Conservation (phyloP, 2,888 invertebrate species). For the Galerucella pusilla region DNA sequence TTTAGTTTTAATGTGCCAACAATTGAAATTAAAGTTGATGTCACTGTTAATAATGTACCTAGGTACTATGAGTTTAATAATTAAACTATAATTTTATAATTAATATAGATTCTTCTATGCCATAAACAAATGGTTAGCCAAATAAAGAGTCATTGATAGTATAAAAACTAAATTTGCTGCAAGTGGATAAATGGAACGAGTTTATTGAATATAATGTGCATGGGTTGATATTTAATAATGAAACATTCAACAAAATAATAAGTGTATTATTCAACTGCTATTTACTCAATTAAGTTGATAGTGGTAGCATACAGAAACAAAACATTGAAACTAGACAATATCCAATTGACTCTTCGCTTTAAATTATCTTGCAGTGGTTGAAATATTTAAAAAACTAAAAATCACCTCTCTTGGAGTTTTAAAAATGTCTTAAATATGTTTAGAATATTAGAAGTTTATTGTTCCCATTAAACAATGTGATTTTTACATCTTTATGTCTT, state of each 20-base stretch:
- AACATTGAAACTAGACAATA: neutral
- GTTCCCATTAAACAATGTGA: neutral
- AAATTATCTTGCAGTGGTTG: neutral
- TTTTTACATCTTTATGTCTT: neutral
- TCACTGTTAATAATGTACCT: too few species aligned
- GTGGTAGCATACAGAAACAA: too few species aligned
- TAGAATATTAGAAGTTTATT: neutral
- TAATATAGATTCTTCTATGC: neutral
- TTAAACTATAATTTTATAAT: neutral
- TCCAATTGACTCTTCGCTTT: neutral
- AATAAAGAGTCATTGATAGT: conserved; percentile 1
- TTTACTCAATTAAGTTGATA: too few species aligned
- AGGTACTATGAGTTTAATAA: neutral
- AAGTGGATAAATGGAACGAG: neutral
- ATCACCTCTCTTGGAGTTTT: too few species aligned
- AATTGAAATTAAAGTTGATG: too few species aligned
- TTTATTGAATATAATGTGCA: neutral
- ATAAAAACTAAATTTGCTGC: neutral
- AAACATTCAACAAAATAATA: neutral
- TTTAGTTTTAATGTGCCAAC: too few species aligned
- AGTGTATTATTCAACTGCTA: neutral
- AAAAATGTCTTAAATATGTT: neutral
- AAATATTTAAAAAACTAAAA: too few species aligned
- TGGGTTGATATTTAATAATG: neutral
- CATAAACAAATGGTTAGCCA: neutral